These are phyloP conservation scores for Stegodyphus dumicola DNA, from an alignment of 1,140 invertebrate species.

Conservation along the genomic window DNA sequence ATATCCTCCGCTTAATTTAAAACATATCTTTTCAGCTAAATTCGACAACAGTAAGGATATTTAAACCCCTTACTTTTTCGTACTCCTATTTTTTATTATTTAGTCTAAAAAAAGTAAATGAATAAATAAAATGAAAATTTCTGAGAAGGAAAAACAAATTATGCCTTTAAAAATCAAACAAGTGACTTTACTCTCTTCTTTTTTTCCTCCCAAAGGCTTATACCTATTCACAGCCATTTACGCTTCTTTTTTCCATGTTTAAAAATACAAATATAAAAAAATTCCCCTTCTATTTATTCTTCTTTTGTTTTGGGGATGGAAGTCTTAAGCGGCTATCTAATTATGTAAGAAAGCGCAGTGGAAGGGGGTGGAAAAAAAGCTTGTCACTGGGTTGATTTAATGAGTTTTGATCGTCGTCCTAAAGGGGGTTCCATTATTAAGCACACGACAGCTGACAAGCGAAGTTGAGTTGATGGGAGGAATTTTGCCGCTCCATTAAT, in stretches of 20 bases:
- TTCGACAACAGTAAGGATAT: too few species aligned
- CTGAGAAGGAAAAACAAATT: constrained; percentile 7
- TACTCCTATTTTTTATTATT: too few species aligned
- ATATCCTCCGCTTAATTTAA: too few species aligned
- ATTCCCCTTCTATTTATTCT: constrained; percentile 21
- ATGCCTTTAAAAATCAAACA: neutral
- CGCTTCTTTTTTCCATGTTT: neutral
- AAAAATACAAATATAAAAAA: constrained; percentile 24
- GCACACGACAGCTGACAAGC: constrained; percentile 59
- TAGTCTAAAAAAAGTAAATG: too few species aligned
- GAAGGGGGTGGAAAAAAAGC: constrained; percentile 30
- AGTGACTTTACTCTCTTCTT: neutral
- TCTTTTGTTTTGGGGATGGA: constrained; percentile 30
- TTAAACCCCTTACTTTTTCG: too few species aligned
- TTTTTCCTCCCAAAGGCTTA: neutral
- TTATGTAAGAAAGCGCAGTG: constrained; percentile 53
- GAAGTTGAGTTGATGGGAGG: constrained; percentile 58
- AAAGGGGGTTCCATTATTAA: constrained; percentile 60
- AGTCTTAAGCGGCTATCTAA: constrained; percentile 51
- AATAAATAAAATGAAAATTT: neutral
- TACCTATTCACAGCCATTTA: constrained; percentile 20
- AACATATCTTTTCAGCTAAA: too few species aligned
- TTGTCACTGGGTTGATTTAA: constrained; percentile 59
- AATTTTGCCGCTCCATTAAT: constrained; percentile 60
- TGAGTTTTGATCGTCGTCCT: constrained; percentile 59